Evolutionary conservation across 2,888 invertebrate species (phyloP).

Genomic region (Campaea margaritaria): DNA sequence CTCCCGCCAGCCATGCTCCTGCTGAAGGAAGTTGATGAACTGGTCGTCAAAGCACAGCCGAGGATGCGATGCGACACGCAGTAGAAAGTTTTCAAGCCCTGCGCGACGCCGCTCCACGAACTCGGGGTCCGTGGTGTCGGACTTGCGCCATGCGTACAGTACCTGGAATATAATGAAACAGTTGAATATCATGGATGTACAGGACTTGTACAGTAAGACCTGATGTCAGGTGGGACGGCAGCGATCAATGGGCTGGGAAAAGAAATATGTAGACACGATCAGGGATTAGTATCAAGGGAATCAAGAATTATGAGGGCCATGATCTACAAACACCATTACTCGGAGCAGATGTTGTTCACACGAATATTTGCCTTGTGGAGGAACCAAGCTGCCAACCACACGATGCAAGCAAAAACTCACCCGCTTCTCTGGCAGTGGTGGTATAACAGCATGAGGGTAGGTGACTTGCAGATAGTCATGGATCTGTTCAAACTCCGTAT

Average conservation of each 20-base stretch:
- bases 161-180: conserved; percentile 63
- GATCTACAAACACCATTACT: no score
- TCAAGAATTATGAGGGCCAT: no score
- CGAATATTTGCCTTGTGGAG: no score
- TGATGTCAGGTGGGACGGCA: no score
- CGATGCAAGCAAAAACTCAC: conserved; percentile 57
- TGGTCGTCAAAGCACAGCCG: conserved; percentile 90
- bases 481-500: conserved; percentile 93
- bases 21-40: conserved; percentile 91
- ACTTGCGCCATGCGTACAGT: conserved; percentile 92
- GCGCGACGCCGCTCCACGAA: conserved; percentile 93
- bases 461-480: conserved; percentile 90
- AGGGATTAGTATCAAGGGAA: no score
- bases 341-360: no score
- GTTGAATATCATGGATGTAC: neutral
- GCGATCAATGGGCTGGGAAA: no score
- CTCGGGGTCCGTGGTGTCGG: conserved; percentile 93
- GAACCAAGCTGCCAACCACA: no score
- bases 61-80: conserved; percentile 91
- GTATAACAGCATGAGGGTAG: conserved; percentile 92
- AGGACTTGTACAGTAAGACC: no score
- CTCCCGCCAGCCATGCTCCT: conserved; percentile 92
- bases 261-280: no score
- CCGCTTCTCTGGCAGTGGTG: conserved; percentile 92
- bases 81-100: conserved; percentile 92